Percentiles rank a stretch among this genome's conserved stretches.
Evolutionary conservation across 2,888 invertebrate species (phyloP).

Genomic region (Dendrolimus houi): DNA sequence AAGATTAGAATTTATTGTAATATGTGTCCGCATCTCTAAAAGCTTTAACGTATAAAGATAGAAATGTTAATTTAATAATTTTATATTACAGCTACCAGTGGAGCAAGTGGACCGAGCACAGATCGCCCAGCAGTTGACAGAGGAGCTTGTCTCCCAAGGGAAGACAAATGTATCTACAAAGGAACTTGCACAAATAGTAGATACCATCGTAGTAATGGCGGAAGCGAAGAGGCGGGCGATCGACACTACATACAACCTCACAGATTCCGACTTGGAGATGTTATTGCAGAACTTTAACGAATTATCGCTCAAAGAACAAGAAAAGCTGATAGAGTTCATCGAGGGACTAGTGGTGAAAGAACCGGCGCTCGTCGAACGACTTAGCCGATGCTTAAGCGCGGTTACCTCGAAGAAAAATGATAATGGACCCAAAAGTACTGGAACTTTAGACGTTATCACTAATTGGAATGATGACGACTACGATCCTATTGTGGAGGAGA

Average conservation of each 20-base stretch:
- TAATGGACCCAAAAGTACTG: no score
- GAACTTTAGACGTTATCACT: no score
- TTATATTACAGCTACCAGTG: no score
- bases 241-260: constrained; percentile 8
- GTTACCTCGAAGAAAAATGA: constrained; percentile 13
- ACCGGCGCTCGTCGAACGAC: constrained; percentile 84
- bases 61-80: no score
- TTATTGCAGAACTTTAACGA: constrained; percentile 87
- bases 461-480: constrained; percentile 4
- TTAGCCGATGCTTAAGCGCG: constrained; percentile 84
- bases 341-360: constrained; percentile 87
- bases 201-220: constrained; percentile 80
- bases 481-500: constrained; percentile 88
- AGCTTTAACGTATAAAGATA: no score
- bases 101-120: constrained; percentile 86
- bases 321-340: constrained; percentile 86
- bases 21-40: no score
- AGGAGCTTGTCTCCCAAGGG: constrained; percentile 86
- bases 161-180: constrained; percentile 87
- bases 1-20: no score
- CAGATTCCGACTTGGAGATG: constrained; percentile 87
- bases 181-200: constrained; percentile 86
- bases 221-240: constrained; percentile 14
- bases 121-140: constrained; percentile 88
- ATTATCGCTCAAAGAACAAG: constrained; percentile 87